A percentile compares a stretch with the other conserved stretches of the same genome.
Evolutionary conservation across 2,113 vertebrate species (phyloP).

Genomic region (Aspiorhynchus laticeps): DNA sequence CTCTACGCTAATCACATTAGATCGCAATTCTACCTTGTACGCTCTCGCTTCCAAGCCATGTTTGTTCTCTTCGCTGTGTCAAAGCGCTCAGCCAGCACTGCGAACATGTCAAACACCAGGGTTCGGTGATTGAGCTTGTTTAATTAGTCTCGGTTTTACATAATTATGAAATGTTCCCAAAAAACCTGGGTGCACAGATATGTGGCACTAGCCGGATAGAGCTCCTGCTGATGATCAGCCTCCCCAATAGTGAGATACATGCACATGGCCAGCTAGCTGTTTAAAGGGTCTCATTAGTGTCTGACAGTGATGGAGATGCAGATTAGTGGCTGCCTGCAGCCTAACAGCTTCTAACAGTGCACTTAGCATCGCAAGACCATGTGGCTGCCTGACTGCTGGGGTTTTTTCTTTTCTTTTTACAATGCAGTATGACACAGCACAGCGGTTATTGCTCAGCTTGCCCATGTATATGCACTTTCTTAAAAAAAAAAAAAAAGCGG

Average conservation of each 20-base stretch:
- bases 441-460: neutral
- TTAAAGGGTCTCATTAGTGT: conserved; percentile 60
- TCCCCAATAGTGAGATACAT: conserved; percentile 50
- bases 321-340: conserved; percentile 45
- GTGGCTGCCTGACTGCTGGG: conserved; percentile 47
- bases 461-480: neutral
- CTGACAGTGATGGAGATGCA: conserved; percentile 61
- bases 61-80: conserved; percentile 31
- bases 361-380: conserved; percentile 29
- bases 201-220: neutral
- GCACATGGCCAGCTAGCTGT: conserved; percentile 44
- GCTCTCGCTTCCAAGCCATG: conserved; percentile 18
- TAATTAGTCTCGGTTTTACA: conserved; percentile 46
- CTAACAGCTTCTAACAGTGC: conserved; percentile 31
- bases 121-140: conserved; percentile 35
- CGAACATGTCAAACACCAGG: conserved; percentile 38
- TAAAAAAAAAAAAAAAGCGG: neutral
- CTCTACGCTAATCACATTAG: conserved; percentile 42
- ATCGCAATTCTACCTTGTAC: conserved; percentile 24
- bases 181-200: conserved; percentile 27
- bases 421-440: neutral
- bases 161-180: conserved; percentile 45
- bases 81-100: conserved; percentile 9
- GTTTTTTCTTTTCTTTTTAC: neutral
- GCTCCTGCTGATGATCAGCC: conserved; percentile 32